phyloP scores from a whole-genome alignment of 2,888 invertebrate genomes.

The Leptinotarsa peninsularis region DNA sequence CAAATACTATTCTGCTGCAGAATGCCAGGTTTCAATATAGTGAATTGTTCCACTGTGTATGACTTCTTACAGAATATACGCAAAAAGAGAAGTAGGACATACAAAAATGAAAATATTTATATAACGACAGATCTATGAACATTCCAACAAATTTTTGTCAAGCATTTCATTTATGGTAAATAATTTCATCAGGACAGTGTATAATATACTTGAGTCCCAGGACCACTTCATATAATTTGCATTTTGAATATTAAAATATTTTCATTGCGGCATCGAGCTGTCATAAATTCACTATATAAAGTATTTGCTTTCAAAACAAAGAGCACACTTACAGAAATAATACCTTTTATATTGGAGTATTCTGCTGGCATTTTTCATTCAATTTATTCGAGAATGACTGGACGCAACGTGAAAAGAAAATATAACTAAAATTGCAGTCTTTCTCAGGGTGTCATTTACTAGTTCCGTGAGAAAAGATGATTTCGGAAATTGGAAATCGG shows the following conservation, averaged over 20 bases:
- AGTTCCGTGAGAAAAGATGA: too few relatives aligned
- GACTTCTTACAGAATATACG: too few relatives aligned
- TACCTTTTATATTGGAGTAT: background rate
- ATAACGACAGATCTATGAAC: background rate
- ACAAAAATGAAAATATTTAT: too few relatives aligned
- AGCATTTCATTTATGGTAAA: background rate
- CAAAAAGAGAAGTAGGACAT: too few relatives aligned
- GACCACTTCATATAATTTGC: slow-evolving; percentile 45
- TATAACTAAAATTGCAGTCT: too few relatives aligned
- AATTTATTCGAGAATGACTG: background rate
- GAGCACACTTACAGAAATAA: background rate
- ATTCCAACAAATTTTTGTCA: too few relatives aligned
- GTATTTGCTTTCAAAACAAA: slow-evolving; percentile 33
- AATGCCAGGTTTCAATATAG: too few relatives aligned
- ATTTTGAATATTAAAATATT: slow-evolving; percentile 45
- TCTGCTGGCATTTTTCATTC: background rate
- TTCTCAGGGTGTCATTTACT: too few relatives aligned
- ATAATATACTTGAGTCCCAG: background rate
- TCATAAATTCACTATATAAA: slow-evolving; percentile 45
- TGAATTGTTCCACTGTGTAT: too few relatives aligned
- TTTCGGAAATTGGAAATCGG: too few relatives aligned
- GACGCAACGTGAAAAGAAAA: too few relatives aligned
- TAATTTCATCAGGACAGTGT: background rate
- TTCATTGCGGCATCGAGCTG: slow-evolving; percentile 36
- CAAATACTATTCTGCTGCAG: too few relatives aligned